Percentiles rank a stretch among this genome's conserved stretches.
phyloP scores from a whole-genome alignment of 2,797 vertebrate species.

The Fistularia tabacaria region DNA sequence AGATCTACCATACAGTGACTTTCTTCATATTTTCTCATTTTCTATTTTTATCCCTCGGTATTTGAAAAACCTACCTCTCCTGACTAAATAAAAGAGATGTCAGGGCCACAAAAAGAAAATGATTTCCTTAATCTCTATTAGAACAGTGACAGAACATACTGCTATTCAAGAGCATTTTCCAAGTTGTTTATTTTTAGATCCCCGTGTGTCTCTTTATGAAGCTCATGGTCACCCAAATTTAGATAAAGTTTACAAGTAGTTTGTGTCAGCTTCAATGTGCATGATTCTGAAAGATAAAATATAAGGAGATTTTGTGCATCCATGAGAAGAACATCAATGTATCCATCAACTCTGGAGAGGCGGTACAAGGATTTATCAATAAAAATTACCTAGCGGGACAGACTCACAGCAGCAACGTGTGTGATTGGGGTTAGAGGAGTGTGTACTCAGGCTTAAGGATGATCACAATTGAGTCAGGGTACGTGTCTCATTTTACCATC shows the following conservation, averaged over 20 bases:
- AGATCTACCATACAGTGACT: too few species aligned
- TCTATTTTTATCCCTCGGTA: neutral
- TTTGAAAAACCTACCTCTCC: slow-evolving; percentile 3
- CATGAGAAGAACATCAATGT: slow-evolving; percentile 32
- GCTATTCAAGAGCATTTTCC: slow-evolving; percentile 19
- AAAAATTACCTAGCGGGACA: slow-evolving; percentile 37
- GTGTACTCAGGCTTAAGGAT: neutral
- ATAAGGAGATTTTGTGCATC: slow-evolving; percentile 22
- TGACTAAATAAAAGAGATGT: slow-evolving; percentile 4
- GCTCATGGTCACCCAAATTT: slow-evolving; percentile 5
- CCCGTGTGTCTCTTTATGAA: slow-evolving; percentile 9
- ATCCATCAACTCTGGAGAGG: slow-evolving; percentile 34
- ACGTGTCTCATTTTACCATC: too few species aligned
- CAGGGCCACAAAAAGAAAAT: neutral
- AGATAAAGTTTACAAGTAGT: slow-evolving; percentile 19
- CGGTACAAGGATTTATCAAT: slow-evolving; percentile 42
- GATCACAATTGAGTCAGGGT: too few species aligned
- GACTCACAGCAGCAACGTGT: slow-evolving; percentile 7
- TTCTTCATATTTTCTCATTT: neutral
- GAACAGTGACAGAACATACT: slow-evolving; percentile 18
- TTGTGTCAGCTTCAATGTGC: slow-evolving; percentile 3
- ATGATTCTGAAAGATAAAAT: slow-evolving; percentile 13
- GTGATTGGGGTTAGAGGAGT: neutral
- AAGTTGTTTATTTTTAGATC: slow-evolving; percentile 38
- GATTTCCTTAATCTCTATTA: slow-evolving; percentile 2